Percentiles rank a stretch among this genome's conserved stretches.
Conservation (phyloP, 2,797 vertebrate species). For the Xiphophorus birchmanni region DNA sequence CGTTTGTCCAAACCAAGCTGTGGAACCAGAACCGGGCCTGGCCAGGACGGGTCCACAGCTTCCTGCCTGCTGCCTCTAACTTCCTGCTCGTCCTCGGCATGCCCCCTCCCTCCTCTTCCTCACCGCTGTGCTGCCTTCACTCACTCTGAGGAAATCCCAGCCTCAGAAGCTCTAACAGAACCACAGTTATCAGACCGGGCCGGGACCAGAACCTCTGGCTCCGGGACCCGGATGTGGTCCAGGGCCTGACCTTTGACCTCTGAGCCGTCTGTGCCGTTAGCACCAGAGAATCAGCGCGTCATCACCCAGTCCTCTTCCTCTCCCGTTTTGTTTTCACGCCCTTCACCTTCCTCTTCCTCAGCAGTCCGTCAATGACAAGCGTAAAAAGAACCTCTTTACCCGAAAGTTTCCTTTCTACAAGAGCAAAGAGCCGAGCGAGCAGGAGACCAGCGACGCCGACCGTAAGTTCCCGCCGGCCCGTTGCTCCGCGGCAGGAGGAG, state of each 20-base stretch:
- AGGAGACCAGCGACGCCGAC: constrained; percentile 96
- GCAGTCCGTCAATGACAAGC: constrained; percentile 97
- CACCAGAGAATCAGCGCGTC: constrained; percentile 81
- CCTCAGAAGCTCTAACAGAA: not conserved
- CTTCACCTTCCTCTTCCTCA: constrained; percentile 73
- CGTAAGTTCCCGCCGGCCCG: constrained; percentile 87
- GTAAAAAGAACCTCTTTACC: constrained; percentile 99
- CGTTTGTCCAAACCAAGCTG: not conserved
- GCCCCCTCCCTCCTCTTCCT: constrained; percentile 16
- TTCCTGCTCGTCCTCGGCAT: constrained; percentile 48
- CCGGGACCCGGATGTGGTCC: not conserved
- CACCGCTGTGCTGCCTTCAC: constrained; percentile 38
- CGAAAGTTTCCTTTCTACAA: constrained; percentile 99
- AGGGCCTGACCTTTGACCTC: not conserved
- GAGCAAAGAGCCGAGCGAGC: constrained; percentile 98
- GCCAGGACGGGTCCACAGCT: not conserved
- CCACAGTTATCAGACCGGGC: not conserved
- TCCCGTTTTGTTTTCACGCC: constrained; percentile 28
- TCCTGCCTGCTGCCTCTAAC: not conserved
- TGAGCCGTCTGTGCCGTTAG: not conserved
- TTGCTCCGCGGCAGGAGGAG: constrained; percentile 58
- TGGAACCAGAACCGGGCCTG: not conserved
- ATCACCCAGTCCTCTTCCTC: constrained; percentile 76
- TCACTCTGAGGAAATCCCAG: constrained; percentile 13
- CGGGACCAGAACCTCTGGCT: not conserved